A percentile compares a stretch with the other conserved stretches of the same genome.
These are phyloP conservation scores for Chionis minor DNA, from an alignment of 2,113 vertebrate species.

Conservation along the genomic window DNA sequence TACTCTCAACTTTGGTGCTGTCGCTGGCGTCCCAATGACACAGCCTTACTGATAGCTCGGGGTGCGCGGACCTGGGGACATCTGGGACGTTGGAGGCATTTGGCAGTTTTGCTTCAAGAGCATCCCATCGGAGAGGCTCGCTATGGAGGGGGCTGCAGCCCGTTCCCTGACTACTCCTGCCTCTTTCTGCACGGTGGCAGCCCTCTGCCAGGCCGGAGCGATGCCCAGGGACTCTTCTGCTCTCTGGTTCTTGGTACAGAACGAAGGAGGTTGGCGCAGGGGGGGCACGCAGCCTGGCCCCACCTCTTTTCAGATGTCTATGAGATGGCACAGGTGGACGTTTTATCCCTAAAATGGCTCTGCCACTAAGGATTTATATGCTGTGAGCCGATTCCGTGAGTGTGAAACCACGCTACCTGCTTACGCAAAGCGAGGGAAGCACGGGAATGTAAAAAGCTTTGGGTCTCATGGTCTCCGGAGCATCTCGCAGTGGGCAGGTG, in stretches of 20 bases:
- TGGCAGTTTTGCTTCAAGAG: background rate
- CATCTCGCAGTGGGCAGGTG: background rate
- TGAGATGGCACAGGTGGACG: background rate
- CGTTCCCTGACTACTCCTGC: background rate
- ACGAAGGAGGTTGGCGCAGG: background rate
- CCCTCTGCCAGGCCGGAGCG: background rate
- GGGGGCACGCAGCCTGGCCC: background rate
- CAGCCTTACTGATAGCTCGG: background rate
- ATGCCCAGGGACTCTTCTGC: background rate
- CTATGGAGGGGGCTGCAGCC: background rate
- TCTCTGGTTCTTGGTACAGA: background rate
- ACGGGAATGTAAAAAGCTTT: background rate
- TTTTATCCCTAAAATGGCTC: background rate
- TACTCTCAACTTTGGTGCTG: background rate
- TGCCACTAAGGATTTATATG: background rate
- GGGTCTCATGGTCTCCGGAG: background rate
- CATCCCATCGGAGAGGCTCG: background rate
- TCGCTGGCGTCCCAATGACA: background rate
- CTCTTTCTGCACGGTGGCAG: background rate
- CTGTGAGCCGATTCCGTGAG: background rate
- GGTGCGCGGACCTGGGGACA: background rate
- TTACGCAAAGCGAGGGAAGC: background rate
- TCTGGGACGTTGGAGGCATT: background rate
- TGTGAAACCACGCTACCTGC: background rate
- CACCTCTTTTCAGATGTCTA: background rate